These are phyloP conservation scores for Drosophila borealis DNA, from an alignment of 2,888 invertebrate genomes.

Conservation along the genomic window DNA sequence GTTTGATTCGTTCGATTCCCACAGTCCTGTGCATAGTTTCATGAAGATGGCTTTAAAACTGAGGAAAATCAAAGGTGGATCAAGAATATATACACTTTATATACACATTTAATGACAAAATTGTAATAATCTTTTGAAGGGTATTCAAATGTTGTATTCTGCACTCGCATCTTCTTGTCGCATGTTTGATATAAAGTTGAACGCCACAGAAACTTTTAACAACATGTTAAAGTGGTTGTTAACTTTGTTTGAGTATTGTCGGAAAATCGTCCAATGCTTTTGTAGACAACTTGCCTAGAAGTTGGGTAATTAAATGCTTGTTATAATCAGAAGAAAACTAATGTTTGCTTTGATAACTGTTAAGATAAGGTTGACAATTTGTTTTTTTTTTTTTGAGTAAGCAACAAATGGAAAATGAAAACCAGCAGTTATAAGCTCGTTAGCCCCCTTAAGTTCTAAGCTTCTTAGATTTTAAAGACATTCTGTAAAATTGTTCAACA, in stretches of 20 bases:
- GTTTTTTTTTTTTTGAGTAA: neutral
- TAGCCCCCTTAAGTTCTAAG: slow-evolving; percentile 4
- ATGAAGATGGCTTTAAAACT: no score
- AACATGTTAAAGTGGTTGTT: neutral
- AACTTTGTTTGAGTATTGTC: neutral
- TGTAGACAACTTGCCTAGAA: neutral
- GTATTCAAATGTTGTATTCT: no score
- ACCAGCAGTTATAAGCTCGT: slow-evolving; percentile 41
- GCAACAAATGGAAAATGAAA: neutral
- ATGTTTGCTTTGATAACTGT: neutral
- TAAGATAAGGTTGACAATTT: neutral
- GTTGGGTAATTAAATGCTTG: neutral
- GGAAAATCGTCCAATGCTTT: neutral
- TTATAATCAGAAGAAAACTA: slow-evolving; percentile 3
- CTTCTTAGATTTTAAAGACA: neutral
- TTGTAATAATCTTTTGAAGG: no score
- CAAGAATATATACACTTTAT: no score
- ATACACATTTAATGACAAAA: no score
- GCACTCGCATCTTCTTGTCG: neutral
- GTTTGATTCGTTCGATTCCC: no score
- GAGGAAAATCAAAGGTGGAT: no score
- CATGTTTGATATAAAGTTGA: no score
- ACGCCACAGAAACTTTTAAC: neutral
- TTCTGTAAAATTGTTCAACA: slow-evolving; percentile 1
- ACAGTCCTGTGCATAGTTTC: no score